These are phyloP conservation scores for Arnoldichthys spilopterus DNA, from an alignment of 2,797 vertebrate species.

Conservation along the genomic window DNA sequence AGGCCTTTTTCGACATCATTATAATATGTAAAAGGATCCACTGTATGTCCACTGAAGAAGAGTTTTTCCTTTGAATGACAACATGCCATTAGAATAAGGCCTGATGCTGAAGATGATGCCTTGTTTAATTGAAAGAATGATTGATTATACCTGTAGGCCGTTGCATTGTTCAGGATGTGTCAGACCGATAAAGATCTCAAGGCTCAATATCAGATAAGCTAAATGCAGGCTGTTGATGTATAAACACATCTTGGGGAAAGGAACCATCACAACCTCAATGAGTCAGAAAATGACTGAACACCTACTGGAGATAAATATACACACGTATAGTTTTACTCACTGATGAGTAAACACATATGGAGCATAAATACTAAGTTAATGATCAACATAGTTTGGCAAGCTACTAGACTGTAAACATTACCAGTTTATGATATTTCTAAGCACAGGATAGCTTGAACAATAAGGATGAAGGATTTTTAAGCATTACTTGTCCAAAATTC, in stretches of 20 bases:
- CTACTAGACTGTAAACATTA: conserved; percentile 10
- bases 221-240: conserved; percentile 67
- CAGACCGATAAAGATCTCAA: conserved; percentile 48
- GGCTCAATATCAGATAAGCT: conserved; percentile 64
- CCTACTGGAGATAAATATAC: conserved; percentile 15
- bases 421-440: background rate
- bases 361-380: conserved; percentile 47
- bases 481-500: background rate
- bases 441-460: background rate
- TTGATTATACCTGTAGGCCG: conserved; percentile 70
- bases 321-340: conserved; percentile 29
- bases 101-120: conserved; percentile 70
- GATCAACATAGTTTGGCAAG: background rate
- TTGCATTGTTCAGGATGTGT: conserved; percentile 57
- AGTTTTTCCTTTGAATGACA: conserved; percentile 68
- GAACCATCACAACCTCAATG: conserved; percentile 49
- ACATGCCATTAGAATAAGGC: conserved; percentile 75
- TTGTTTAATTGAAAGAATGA: conserved; percentile 72
- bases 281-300: conserved; percentile 45
- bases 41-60: conserved; percentile 35
- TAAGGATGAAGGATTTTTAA: background rate
- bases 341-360: conserved; percentile 28
- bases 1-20: background rate
- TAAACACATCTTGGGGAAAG: conserved; percentile 55
- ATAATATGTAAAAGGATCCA: conserved; percentile 59